Evolutionary conservation across 1,140 invertebrate genomes (phyloP).

Genomic region (Philotrypesis tridentata): DNA sequence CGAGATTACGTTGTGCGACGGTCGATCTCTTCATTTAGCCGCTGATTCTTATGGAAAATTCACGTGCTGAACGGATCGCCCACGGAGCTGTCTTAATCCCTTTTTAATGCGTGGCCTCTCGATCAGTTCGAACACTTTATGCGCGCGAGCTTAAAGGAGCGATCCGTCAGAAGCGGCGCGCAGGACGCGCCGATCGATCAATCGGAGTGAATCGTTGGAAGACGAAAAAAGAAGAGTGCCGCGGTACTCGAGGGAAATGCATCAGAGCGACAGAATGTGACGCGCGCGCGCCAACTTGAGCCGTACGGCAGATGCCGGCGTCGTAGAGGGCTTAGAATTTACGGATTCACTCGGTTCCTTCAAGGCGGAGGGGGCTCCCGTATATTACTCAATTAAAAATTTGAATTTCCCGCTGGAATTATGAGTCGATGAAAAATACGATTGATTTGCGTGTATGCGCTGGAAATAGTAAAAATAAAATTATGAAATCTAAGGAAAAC

Average conservation of each 20-base stretch:
- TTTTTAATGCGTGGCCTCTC: background rate
- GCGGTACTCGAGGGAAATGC: background rate
- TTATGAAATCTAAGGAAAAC: too few relatives aligned
- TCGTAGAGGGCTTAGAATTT: too few relatives aligned
- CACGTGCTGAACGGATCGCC: background rate
- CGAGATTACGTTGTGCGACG: too few relatives aligned
- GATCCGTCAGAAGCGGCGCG: background rate
- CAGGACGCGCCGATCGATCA: background rate
- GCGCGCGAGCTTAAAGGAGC: background rate
- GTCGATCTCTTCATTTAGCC: too few relatives aligned
- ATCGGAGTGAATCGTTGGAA: too few relatives aligned
- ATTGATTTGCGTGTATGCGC: too few relatives aligned
- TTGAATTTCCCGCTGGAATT: too few relatives aligned
- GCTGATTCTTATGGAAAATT: too few relatives aligned
- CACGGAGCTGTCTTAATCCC: background rate
- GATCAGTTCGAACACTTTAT: too few relatives aligned
- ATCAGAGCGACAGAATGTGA: background rate
- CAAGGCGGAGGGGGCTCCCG: background rate
- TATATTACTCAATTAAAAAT: too few relatives aligned
- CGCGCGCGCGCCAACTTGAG: background rate
- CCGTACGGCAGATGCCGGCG: background rate
- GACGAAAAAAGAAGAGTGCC: background rate
- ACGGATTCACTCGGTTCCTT: background rate
- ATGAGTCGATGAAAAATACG: too few relatives aligned
- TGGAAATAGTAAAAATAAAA: too few relatives aligned